phyloP scores from a whole-genome alignment of 2,888 invertebrate genomes.

The Rhingia rostrata region DNA sequence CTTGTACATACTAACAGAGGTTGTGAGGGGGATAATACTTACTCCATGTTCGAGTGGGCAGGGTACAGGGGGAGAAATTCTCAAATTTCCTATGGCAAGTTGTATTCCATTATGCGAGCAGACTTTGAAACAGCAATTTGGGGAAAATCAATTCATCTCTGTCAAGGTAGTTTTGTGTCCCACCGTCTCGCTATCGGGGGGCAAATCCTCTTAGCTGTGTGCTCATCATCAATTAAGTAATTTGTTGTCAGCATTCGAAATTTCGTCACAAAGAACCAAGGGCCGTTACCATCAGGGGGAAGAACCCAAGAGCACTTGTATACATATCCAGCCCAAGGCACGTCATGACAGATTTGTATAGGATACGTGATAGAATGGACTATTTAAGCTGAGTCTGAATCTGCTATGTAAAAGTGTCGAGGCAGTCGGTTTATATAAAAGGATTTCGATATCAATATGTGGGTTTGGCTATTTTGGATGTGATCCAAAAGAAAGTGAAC shows the following conservation, averaged over 20 bases:
- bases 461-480: too few relatives aligned
- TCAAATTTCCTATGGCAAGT: conserved; percentile 1
- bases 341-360: too few relatives aligned
- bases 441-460: too few relatives aligned
- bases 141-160: conserved; percentile 41
- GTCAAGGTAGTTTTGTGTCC: conserved; percentile 9
- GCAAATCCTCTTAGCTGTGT: conserved; percentile 8
- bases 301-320: too few relatives aligned
- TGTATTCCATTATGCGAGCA: conserved; percentile 17
- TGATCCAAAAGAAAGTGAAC: too few relatives aligned
- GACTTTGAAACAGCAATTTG: conserved; percentile 14
- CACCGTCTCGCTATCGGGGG: not conserved
- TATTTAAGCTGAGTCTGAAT: too few relatives aligned
- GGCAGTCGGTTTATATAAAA: too few relatives aligned
- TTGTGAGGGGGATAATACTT: too few relatives aligned
- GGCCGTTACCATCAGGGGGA: not conserved
- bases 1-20: not conserved
- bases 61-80: too few relatives aligned
- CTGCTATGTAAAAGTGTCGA: too few relatives aligned
- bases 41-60: too few relatives aligned
- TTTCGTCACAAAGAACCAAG: conserved; percentile 6
- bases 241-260: conserved; percentile 25
- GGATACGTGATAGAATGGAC: too few relatives aligned
- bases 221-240: conserved; percentile 46
- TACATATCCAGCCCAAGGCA: not conserved